Evolutionary conservation across 92 coral and sea anemone species (phyloP).

Genomic region (Epizoanthus ramosus): DNA sequence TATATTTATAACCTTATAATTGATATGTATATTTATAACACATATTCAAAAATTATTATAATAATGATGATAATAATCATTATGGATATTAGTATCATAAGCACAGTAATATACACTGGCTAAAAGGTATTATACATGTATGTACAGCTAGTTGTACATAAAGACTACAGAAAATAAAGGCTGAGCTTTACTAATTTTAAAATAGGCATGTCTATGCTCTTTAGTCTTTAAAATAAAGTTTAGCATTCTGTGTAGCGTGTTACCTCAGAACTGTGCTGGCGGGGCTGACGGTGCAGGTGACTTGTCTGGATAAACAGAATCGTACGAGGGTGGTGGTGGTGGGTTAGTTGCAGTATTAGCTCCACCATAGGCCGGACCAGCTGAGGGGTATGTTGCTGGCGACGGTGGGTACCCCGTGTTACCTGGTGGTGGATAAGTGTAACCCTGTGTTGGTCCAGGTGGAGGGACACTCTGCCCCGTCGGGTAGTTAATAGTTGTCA

Average conservation of each 20-base stretch:
- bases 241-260: not conserved
- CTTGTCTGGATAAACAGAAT: slow-evolving; percentile 10
- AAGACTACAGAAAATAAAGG: no score
- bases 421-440: slow-evolving; percentile 8
- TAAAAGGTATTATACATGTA: no score
- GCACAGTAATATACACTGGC: no score
- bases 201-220: no score
- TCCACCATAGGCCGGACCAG: not conserved
- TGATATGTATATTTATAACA: no score
- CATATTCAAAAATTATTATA: no score
- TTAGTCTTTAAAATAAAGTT: no score
- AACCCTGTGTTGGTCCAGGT: slow-evolving; percentile 9
- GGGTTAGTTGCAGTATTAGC: not conserved
- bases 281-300: not conserved
- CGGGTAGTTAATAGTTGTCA: slow-evolving; percentile 13
- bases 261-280: not conserved
- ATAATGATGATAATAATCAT: no score
- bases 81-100: no score
- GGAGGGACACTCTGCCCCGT: not conserved
- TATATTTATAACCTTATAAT: no score
- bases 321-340: slow-evolving; percentile 10
- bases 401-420: not conserved
- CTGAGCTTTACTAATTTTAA: no score
- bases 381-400: not conserved
- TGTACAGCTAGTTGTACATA: no score